Base-by-base conservation (phyloP, 1,140 invertebrate species). In the Galendromus occidentalis region DNA sequence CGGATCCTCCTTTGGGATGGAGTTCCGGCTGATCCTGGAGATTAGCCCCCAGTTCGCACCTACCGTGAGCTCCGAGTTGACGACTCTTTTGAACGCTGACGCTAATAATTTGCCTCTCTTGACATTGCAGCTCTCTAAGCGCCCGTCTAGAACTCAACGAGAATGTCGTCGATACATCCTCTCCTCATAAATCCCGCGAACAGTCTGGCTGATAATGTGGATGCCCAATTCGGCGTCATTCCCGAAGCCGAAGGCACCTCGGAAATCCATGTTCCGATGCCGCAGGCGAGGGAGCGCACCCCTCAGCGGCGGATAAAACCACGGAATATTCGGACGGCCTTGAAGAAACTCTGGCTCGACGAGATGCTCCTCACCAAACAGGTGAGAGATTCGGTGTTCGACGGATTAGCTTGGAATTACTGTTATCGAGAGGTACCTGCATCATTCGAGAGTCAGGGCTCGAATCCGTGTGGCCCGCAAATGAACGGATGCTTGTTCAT, bases 331-430 rank as follows among this genome's bases (percentile, higher is more conserved):
- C 51, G 51, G 9, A 59, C 51, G 1, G 51, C 51, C 14, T 22
- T 59, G 4, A 59, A 59, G 51, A 59, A 59, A 33, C 51, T 59
- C 20, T 59, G 51, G 51, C 22, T 59, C 14, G 51, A 59, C 33
- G 51, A 59, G 51, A 59, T 59, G 51, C 51, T 59, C 17, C 22
- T 59, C 1, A 59, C 51, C 12, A 59, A 59, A 59, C 51, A 59
- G 51, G 51, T 59, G 4, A 20, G 45, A 22, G n/a, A 44, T n/a
- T n/a, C n/a, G n/a, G n/a, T n/a, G n/a, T n/a, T n/a, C n/a, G n/a
- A n/a, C n/a, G n/a, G n/a, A n/a, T n/a, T n/a, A n/a, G n/a, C n/a
- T n/a, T n/a, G n/a, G n/a, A n/a, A n/a, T n/a, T n/a, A n/a, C n/a
- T n/a, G n/a, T n/a, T n/a, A n/a, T n/a, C n/a, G n/a, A n/a, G n/a